A percentile compares a stretch with the other conserved stretches of the same genome.
Evolutionary conservation across 1,140 invertebrate species (phyloP).

Genomic region (Harpegnathos saltator): DNA sequence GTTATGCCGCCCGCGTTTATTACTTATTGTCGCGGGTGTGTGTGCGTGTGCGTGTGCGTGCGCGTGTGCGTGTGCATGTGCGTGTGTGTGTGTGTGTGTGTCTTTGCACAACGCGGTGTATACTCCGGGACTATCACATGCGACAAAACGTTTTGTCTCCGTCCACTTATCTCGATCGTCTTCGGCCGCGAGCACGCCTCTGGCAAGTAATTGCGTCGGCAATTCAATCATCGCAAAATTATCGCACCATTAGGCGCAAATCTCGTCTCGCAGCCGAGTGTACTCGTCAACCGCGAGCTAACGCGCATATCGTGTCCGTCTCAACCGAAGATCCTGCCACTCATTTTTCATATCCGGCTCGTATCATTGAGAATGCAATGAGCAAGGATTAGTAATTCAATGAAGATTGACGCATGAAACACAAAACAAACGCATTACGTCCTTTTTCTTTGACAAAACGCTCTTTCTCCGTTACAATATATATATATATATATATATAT

Average conservation of each 20-base stretch:
- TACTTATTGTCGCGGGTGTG: slow-evolving; percentile 30
- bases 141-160: slow-evolving; percentile 66
- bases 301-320: neutral
- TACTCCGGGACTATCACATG: slow-evolving; percentile 13
- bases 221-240: slow-evolving; percentile 55
- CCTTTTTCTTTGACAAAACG: too few relatives aligned
- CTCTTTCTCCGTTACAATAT: too few relatives aligned
- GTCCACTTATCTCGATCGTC: slow-evolving; percentile 60
- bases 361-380: neutral
- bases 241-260: slow-evolving; percentile 52
- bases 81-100: too few relatives aligned
- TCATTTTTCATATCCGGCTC: neutral
- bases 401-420: too few relatives aligned
- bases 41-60: too few relatives aligned
- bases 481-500: too few relatives aligned
- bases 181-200: slow-evolving; percentile 33
- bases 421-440: too few relatives aligned
- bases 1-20: slow-evolving; percentile 40
- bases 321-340: neutral
- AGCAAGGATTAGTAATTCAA: too few relatives aligned
- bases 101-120: neutral
- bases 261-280: slow-evolving; percentile 29
- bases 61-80: neutral
- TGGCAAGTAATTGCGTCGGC: slow-evolving; percentile 52
- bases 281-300: slow-evolving; percentile 20